A percentile compares a stretch with the other conserved stretches of the same genome.
Evolutionary conservation across 2,797 vertebrate genomes (phyloP).

Genomic region (Mionectes olivaceus): DNA sequence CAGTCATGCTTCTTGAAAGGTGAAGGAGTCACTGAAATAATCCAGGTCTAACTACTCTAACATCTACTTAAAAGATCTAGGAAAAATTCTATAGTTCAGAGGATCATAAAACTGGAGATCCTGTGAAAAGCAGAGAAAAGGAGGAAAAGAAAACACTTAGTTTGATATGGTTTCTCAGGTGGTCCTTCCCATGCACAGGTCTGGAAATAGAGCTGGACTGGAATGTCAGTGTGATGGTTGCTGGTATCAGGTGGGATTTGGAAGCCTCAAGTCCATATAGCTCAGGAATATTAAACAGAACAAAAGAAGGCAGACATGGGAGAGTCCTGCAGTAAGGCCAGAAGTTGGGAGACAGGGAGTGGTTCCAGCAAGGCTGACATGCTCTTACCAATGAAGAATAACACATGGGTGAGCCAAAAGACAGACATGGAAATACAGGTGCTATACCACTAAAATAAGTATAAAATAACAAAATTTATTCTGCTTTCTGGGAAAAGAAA

Average conservation of each 20-base stretch:
- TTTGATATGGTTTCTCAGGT: not conserved
- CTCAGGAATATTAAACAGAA: not conserved
- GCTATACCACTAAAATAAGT: not conserved
- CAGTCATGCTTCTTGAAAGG: not conserved
- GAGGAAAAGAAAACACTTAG: not conserved
- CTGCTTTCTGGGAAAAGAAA: not conserved
- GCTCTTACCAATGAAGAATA: not conserved
- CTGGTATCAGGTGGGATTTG: not conserved
- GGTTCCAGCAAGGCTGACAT: not conserved
- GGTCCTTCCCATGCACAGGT: not conserved
- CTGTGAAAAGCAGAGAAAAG: not conserved
- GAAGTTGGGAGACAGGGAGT: not conserved
- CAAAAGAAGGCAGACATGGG: not conserved
- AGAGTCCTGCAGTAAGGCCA: not conserved
- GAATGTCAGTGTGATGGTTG: not conserved
- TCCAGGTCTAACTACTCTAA: not conserved
- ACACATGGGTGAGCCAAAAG: accelerated
- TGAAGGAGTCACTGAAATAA: not conserved
- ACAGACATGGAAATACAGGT: not conserved
- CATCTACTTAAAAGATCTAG: not conserved
- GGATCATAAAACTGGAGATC: not conserved
- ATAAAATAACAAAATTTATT: not conserved
- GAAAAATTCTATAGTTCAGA: not conserved
- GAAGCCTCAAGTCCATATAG: accelerated
- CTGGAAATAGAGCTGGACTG: not conserved